Evolutionary conservation across 2,113 vertebrate genomes (phyloP).

Genomic region (Ranitomeya imitator): DNA sequence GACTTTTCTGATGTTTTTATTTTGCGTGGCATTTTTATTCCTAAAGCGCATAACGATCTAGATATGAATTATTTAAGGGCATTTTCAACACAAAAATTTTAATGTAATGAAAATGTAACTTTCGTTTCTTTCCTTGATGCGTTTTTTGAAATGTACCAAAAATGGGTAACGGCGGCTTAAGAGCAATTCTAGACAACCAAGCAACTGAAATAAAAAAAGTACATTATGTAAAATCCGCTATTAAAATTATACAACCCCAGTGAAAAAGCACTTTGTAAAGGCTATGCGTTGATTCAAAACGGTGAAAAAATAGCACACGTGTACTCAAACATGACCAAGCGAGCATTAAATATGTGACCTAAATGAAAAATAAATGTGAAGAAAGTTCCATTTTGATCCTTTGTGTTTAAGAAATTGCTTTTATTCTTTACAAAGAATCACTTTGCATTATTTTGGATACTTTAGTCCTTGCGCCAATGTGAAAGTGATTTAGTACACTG

Average conservation of each 20-base stretch:
- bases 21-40: too few species aligned
- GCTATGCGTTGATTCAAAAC: not conserved
- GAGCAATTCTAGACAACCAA: not conserved
- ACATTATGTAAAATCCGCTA: not conserved
- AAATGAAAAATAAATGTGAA: not conserved
- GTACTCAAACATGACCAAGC: not conserved
- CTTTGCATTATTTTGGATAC: not conserved
- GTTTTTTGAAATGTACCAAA: too few species aligned
- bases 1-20: too few species aligned
- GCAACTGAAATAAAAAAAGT: not conserved
- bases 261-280: constrained; percentile 6
- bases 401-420: not conserved
- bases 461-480: not conserved
- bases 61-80: too few species aligned
- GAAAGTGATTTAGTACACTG: constrained; percentile 3
- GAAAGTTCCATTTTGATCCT: constrained; percentile 9
- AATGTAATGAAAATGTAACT: too few species aligned
- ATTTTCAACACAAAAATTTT: too few species aligned
- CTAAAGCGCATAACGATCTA: too few species aligned
- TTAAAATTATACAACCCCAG: not conserved
- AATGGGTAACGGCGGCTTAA: not conserved
- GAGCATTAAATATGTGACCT: constrained; percentile 12
- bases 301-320: not conserved
- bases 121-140: too few species aligned
- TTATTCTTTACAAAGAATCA: not conserved